Conservation (phyloP, 2,888 invertebrate genomes). For the Eristalinus sepulchralis region DNA sequence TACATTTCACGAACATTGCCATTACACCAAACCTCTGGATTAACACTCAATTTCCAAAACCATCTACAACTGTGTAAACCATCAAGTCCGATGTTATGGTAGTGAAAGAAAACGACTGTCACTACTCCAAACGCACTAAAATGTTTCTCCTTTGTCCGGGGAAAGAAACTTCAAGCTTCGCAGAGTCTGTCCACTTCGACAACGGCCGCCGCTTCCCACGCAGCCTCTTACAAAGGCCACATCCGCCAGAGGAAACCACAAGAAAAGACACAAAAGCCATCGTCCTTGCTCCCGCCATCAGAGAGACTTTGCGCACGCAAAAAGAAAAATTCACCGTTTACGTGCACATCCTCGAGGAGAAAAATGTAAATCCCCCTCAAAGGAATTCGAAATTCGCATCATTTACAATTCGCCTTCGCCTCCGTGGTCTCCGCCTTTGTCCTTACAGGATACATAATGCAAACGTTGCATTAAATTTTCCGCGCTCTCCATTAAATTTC, state of each 20-base stretch:
- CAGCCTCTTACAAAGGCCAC: not conserved
- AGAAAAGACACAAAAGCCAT: not conserved
- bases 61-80: too few species aligned
- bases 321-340: not conserved
- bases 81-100: too few species aligned
- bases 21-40: too few species aligned
- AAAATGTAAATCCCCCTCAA: not conserved
- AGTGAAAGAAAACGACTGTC: too few species aligned
- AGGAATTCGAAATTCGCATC: not conserved
- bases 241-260: not conserved
- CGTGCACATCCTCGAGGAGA: not conserved
- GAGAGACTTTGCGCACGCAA: not conserved
- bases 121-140: too few species aligned
- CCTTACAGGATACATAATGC: conserved; percentile 16
- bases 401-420: not conserved
- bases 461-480: conserved; percentile 43
- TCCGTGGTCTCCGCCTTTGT: not conserved
- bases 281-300: not conserved
- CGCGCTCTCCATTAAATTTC: conserved; percentile 22
- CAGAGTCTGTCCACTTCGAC: too few species aligned
- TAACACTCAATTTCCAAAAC: too few species aligned
- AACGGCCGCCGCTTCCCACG: too few species aligned
- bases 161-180: too few species aligned
- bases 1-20: too few species aligned
- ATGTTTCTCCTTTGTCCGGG: too few species aligned